Percentiles rank a stretch among this genome's conserved stretches.
These are phyloP conservation scores for Dromius quadrimaculatus DNA, from an alignment of 2,888 invertebrate species.

Conservation along the genomic window DNA sequence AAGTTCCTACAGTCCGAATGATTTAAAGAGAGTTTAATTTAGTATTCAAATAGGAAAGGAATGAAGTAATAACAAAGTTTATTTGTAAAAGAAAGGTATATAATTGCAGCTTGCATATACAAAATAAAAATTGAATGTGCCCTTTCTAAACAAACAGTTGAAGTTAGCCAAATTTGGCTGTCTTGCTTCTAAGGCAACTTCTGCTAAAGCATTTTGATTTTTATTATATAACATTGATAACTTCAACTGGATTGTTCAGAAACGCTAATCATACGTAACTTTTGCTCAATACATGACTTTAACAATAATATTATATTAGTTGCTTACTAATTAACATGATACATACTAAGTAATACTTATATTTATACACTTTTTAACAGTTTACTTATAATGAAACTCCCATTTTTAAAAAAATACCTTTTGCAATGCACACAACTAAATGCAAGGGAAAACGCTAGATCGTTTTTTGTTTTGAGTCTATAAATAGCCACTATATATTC, in stretches of 20 bases:
- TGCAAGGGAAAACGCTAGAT: conserved; percentile 23
- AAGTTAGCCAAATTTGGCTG: neutral
- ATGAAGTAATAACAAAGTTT: neutral
- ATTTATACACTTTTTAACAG: conserved; percentile 41
- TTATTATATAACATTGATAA: neutral
- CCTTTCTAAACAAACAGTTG: conserved; percentile 3
- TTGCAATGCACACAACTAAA: conserved; percentile 48
- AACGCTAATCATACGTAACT: conserved; percentile 3
- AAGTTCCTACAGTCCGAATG: no score
- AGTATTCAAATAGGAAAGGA: neutral
- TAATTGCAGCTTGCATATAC: conserved; percentile 38
- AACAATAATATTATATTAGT: conserved; percentile 8
- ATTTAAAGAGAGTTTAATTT: no score
- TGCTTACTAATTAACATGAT: conserved; percentile 16
- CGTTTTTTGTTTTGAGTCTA: neutral
- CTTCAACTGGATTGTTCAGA: conserved; percentile 1
- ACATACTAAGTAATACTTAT: conserved; percentile 49
- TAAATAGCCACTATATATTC: neutral
- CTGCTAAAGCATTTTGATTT: neutral
- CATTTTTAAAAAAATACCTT: conserved; percentile 47
- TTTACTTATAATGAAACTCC: conserved; percentile 35
- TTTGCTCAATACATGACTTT: conserved; percentile 1
- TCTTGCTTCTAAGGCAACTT: neutral
- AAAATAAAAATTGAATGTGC: conserved; percentile 35
- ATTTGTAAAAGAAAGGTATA: conserved; percentile 36